Evolutionary conservation across 2,888 invertebrate genomes (phyloP).

Genomic region (Lagria hirta): DNA sequence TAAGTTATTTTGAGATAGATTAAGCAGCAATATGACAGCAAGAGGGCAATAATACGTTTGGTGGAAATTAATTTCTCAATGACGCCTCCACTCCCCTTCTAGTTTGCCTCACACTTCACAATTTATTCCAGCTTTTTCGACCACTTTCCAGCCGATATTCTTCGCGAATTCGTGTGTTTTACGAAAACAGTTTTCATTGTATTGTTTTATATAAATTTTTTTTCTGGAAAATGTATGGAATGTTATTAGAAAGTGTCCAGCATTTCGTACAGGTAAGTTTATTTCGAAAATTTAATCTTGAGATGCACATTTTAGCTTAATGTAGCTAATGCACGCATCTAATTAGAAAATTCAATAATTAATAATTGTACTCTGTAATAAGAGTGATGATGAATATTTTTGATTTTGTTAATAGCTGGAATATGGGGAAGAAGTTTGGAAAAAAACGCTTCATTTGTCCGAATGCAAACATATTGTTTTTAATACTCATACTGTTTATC

Average conservation of each 20-base stretch:
- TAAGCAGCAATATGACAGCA: too few relatives aligned
- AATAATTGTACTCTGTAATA: not conserved
- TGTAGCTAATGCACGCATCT: not conserved
- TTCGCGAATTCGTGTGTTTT: too few relatives aligned
- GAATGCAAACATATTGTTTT: slow-evolving; percentile 75
- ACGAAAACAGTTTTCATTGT: too few relatives aligned
- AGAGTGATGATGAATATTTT: not conserved
- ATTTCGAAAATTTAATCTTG: not conserved
- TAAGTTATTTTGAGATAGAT: too few relatives aligned
- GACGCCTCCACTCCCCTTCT: too few relatives aligned
- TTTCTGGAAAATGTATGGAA: slow-evolving; percentile 61
- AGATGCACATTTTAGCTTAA: not conserved
- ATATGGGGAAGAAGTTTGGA: slow-evolving; percentile 80
- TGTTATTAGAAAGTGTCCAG: slow-evolving; percentile 65
- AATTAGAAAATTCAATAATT: not conserved
- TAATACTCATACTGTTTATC: slow-evolving; percentile 82
- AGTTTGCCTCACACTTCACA: too few relatives aligned
- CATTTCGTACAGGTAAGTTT: slow-evolving; percentile 61
- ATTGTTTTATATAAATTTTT: too few relatives aligned
- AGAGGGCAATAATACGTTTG: too few relatives aligned
- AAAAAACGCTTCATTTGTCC: slow-evolving; percentile 67
- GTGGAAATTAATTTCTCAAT: too few relatives aligned
- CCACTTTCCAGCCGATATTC: too few relatives aligned
- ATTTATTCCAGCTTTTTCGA: too few relatives aligned
- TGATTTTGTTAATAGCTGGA: slow-evolving; percentile 60